phyloP scores from a whole-genome alignment of 1,140 invertebrate species.

The Pygmarrhopalites habei region DNA sequence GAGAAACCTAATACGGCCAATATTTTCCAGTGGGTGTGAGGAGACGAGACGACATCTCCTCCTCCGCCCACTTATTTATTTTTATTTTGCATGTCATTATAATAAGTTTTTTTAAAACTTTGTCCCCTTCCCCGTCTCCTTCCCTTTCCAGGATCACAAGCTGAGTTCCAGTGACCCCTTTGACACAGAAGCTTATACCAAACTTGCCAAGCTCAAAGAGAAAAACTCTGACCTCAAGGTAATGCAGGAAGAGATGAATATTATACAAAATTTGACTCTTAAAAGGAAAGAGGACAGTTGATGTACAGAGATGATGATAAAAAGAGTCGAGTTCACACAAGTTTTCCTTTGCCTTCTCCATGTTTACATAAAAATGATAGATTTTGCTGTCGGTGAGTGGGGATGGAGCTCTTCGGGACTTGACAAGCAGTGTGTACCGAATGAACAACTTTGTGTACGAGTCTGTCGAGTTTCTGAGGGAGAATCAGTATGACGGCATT shows the following conservation, averaged over 20 bases:
- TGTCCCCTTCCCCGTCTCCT: too few species aligned
- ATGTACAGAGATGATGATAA: too few species aligned
- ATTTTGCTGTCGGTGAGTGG: neutral
- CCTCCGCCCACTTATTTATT: too few species aligned
- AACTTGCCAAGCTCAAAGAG: constrained; percentile 72
- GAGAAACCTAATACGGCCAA: too few species aligned
- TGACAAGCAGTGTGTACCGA: constrained; percentile 80
- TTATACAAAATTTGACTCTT: too few species aligned
- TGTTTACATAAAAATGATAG: constrained; percentile 62
- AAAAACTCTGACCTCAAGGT: constrained; percentile 78
- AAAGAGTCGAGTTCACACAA: neutral
- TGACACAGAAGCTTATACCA: constrained; percentile 66
- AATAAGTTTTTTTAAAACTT: too few species aligned
- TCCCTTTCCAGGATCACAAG: constrained; percentile 61
- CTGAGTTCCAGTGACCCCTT: constrained; percentile 51
- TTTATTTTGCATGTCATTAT: too few species aligned
- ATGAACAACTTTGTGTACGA: constrained; percentile 95
- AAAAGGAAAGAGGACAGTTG: too few species aligned
- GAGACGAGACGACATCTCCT: too few species aligned
- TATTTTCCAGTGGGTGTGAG: too few species aligned
- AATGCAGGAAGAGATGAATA: too few species aligned
- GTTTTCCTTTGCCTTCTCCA: neutral
- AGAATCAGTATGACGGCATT: constrained; percentile 88
- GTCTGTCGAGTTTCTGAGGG: constrained; percentile 82
- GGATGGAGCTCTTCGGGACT: constrained; percentile 63